phyloP scores from a whole-genome alignment of 2,888 invertebrate species.

The Tachina fera region DNA sequence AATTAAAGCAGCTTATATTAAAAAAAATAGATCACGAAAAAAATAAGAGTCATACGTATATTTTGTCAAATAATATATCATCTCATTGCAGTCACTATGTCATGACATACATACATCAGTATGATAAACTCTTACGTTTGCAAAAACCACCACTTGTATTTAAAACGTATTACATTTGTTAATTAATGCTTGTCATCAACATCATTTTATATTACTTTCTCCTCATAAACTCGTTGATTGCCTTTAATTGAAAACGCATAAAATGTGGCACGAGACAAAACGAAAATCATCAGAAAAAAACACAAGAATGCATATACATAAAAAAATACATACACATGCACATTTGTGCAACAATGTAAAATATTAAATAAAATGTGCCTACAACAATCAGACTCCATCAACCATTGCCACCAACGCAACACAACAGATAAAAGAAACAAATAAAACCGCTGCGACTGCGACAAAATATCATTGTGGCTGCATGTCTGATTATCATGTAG shows the following conservation, averaged over 20 bases:
- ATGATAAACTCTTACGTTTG: slow-evolving; percentile 12
- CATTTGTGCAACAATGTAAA: not conserved
- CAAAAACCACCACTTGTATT: slow-evolving; percentile 54
- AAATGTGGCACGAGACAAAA: slow-evolving; percentile 34
- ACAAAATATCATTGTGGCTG: slow-evolving; percentile 10
- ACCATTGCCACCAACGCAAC: slow-evolving; percentile 11
- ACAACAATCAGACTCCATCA: slow-evolving; percentile 27
- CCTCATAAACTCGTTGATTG: slow-evolving; percentile 48
- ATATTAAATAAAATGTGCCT: slow-evolving; percentile 8
- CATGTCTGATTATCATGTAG: slow-evolving; percentile 37
- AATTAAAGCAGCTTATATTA: no score
- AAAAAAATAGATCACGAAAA: no score
- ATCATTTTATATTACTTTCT: slow-evolving; percentile 64
- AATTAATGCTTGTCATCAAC: slow-evolving; percentile 72
- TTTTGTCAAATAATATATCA: slow-evolving; percentile 1
- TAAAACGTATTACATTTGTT: slow-evolving; percentile 65
- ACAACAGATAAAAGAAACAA: not conserved
- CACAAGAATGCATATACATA: not conserved
- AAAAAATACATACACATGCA: not conserved
- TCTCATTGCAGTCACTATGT: not conserved
- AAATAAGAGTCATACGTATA: not conserved
- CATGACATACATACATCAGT: slow-evolving; percentile 12
- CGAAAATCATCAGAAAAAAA: slow-evolving; percentile 14
- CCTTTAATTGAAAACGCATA: slow-evolving; percentile 54
- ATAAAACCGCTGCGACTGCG: slow-evolving; percentile 10